Base-by-base conservation (phyloP, 2,113 vertebrate genomes). In the Pelusios castaneus region DNA sequence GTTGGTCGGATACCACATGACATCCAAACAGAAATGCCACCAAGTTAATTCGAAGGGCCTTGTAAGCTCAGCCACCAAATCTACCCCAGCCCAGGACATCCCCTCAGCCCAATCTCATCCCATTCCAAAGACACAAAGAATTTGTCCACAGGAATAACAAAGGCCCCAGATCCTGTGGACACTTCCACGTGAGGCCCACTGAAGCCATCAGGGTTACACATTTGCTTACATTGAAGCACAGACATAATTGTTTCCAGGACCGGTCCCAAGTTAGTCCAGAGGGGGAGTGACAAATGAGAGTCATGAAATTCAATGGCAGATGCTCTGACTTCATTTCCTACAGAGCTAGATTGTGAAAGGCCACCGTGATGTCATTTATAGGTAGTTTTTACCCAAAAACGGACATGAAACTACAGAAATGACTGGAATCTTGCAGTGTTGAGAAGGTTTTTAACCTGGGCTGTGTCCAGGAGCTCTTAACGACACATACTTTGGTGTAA, bases 131-230 rank as follows among this genome's bases (percentile, higher is more conserved):
- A n/a, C n/a, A n/a, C n/a, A n/a, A n/a, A n/a, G n/a, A n/a, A n/a
- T n/a, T n/a, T n/a, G 63, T 88, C 85, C 82, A 89, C 86, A 95
- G 90, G 80, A 89, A 27, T 54, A 70, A 83, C 81, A 1, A 3
- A 58, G 84, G 49, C 89, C 87, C 60, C 76, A 24, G 22, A 78
- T 45, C 1, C 3, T 29, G 82, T 81, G 93, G 80, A 86, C 93
- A 80, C 84, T 78, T 76, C 79, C 75, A 80, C 56, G 80, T 77
- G 93, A 88, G 90, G 82, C 49, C 86, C 80, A 67, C 88, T 94
- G 92, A 95, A 55, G 92, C 84, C n/a, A 21, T 38, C 0, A 1
- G 79, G 83, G 77, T 70, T 0, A 79, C 70, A 58, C 75, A 29
- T 78, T 58, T 2, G 85, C 82, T 45, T 77, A n/a, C 1, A 0